Conservation (phyloP, 1,140 invertebrate genomes). For the Berghia stephanieae region DNA sequence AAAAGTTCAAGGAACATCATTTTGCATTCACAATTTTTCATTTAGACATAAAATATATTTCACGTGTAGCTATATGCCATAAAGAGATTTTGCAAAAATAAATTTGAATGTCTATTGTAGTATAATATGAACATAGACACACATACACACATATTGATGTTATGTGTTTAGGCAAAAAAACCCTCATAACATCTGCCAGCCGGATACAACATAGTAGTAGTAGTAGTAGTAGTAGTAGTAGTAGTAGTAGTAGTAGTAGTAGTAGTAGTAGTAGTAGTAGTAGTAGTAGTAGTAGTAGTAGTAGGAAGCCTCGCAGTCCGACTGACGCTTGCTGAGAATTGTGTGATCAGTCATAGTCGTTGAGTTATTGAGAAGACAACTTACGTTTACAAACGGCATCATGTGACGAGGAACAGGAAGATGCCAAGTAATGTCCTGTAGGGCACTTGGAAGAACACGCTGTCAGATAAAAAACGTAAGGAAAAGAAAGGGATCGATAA, state of each 20-base stretch:
- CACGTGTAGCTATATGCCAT: background rate
- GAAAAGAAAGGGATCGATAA: background rate
- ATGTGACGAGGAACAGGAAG: conserved; percentile 40
- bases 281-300: background rate
- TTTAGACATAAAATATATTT: background rate
- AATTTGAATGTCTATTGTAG: background rate
- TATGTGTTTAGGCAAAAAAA: background rate
- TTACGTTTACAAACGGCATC: conserved; percentile 53
- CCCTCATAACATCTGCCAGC: background rate
- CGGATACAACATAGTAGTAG: background rate
- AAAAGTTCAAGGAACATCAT: background rate
- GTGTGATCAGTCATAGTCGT: too few species aligned
- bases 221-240: background rate
- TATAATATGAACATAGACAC: too few species aligned
- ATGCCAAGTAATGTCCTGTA: conserved; percentile 46
- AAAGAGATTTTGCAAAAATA: background rate
- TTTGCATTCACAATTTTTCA: conserved; percentile 30
- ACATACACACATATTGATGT: background rate
- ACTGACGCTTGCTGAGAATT: too few species aligned
- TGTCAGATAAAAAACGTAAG: conserved; percentile 32
- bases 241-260: background rate
- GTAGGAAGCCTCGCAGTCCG: too few species aligned
- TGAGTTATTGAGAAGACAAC: background rate
- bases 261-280: background rate
- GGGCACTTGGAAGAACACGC: conserved; percentile 46